Evolutionary conservation across 2,888 invertebrate species (phyloP).

Genomic region (Scaptodrosophila latifasciaeformis): DNA sequence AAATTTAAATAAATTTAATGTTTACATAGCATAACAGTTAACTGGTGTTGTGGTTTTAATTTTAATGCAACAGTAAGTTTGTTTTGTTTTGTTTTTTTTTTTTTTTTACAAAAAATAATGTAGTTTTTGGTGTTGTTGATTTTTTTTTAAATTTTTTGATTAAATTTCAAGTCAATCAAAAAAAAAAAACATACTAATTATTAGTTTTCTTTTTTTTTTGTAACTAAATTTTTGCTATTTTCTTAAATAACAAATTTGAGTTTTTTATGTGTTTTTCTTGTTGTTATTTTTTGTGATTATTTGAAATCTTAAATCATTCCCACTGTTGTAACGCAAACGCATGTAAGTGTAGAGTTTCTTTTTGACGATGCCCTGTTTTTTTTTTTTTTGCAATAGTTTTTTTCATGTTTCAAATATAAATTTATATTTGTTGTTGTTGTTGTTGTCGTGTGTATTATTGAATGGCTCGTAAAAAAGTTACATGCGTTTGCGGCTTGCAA

Average conservation of each 20-base stretch:
- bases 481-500: slow-evolving; percentile 53
- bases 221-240: not conserved
- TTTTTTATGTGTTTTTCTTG: not conserved
- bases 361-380: slow-evolving; percentile 48
- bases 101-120: not conserved
- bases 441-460: slow-evolving; percentile 15
- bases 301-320: not conserved
- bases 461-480: slow-evolving; percentile 64
- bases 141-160: not conserved
- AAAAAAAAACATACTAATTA: too few relatives aligned
- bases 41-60: slow-evolving; percentile 19
- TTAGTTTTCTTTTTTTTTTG: slow-evolving; percentile 1
- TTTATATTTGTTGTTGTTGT: slow-evolving; percentile 12
- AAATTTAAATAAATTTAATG: too few relatives aligned
- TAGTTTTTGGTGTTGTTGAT: not conserved
- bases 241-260: not conserved
- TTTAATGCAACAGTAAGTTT: not conserved
- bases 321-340: too few relatives aligned
- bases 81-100: not conserved
- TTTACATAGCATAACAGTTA: slow-evolving; percentile 10
- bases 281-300: not conserved
- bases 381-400: not conserved
- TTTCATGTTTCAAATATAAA: slow-evolving; percentile 12
- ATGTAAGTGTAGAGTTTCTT: slow-evolving; percentile 1
- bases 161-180: not conserved